Base-by-base conservation (phyloP, 2,888 invertebrate genomes). In the Patella caerulea region DNA sequence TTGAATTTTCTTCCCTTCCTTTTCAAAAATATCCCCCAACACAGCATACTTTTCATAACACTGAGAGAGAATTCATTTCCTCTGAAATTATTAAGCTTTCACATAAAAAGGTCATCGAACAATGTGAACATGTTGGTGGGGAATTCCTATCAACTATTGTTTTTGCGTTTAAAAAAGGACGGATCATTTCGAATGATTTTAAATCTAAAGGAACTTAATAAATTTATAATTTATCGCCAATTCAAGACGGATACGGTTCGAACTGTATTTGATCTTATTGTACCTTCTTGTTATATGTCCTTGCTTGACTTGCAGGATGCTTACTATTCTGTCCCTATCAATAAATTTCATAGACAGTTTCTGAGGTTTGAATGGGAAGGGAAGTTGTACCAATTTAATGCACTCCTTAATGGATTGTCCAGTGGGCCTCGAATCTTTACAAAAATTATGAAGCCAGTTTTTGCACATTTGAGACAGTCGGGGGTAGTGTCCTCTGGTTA, bases 341-440 rank as follows among this genome's bases (percentile, higher is more conserved):
- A 34, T 4, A n/a, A n/a, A 4, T 3, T 17, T 45, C 14, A 75
- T 17, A 17, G 75, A n/a, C 71, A 75, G 29, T 75, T n/a, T 17
- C 75, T 75, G n/a, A 34, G 53, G n/a, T 75, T 75, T 75, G 12
- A 24, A 12, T 75, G 75, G 75, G 75, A n/a, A n/a, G n/a, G n/a
- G n/a, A n/a, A n/a, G n/a, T n/a, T n/a, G n/a, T n/a, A n/a, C n/a
- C n/a, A n/a, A n/a, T n/a, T n/a, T n/a, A n/a, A n/a, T n/a, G n/a
- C n/a, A n/a, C n/a, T n/a, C n/a, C n/a, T n/a, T n/a, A n/a, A n/a
- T n/a, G n/a, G n/a, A 24, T 70, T 71, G 14, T 7, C 75, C n/a
- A 34, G 65, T 45, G 75, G 52, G 34, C 54, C 75, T 14, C 15
- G 75, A 24, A n/a, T 70, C 15, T 75, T 75, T 54, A 75, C 71